Base-by-base conservation (phyloP, 2,888 invertebrate genomes). In the Apamea sordens region DNA sequence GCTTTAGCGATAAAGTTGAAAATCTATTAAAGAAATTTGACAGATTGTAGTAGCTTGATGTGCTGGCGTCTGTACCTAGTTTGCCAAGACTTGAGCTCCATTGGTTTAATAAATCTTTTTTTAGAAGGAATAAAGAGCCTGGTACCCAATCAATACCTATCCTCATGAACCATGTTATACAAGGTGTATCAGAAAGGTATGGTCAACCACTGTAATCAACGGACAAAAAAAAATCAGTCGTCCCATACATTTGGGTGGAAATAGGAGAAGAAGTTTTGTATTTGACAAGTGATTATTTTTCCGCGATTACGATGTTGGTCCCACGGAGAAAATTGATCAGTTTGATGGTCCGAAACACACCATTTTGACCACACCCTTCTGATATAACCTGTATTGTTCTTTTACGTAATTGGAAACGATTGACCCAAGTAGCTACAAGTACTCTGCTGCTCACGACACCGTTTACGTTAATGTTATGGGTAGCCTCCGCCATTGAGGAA, bases 401-500 rank as follows among this genome's bases (percentile, higher is more conserved):
- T 61, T 18, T 32, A 18, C 61, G 15, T 21, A 64, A 64, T 11
- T 36, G 64, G 36, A 64, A 36, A 36, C 21, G 11, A 21, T 36
- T 36, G 64, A 36, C 21, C 32, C 21, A 64, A 32, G 21, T 11
- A 64, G 36, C 36, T 36, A 21, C 5, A 64, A 11, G 11, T 64
- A 64, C 21, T 36, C 24, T 64, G 21, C 11, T 36, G 64, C 64
- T 64, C 18, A 41, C 67, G n/a, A 41, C 41, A 67, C 41, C 41
- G 67, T 41, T 67, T 41, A 41, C 41, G 67, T 41, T 41, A 67
- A 67, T 24, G 24, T 41, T 68, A 32, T 75, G 47, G 44, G 10
- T 41, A 85, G n/a, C 73, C 72, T 82, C 82, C 69, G 65, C 28
- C 56, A 59, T 72, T n/a, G 80, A 84, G 74, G 84, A 85, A 85